Evolutionary conservation across 2,797 vertebrate species (phyloP).

Genomic region (Betta splendens): DNA sequence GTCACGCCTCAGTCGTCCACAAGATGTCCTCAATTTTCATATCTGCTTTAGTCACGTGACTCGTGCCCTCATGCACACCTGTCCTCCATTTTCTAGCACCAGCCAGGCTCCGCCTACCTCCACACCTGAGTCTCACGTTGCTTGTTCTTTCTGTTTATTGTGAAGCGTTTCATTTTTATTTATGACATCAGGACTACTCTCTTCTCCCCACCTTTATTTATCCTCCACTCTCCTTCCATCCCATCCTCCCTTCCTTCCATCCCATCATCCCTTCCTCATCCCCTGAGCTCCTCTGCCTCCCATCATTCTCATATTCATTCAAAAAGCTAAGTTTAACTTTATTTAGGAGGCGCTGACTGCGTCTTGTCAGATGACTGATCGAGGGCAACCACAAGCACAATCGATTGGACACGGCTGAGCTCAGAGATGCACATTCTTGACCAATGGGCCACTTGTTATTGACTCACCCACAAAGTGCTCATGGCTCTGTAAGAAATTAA

Average conservation of each 20-base stretch:
- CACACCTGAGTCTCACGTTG: background rate
- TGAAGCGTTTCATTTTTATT: no score
- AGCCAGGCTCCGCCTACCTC: background rate
- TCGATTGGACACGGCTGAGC: constrained; percentile 53
- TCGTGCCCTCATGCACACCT: background rate
- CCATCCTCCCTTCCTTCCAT: background rate
- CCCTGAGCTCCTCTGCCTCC: background rate
- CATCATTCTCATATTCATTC: constrained; percentile 28
- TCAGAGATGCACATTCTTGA: constrained; percentile 42
- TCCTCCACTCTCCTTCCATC: background rate
- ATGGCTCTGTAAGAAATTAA: constrained; percentile 17
- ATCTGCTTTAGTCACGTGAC: background rate
- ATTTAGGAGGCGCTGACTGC: constrained; percentile 51
- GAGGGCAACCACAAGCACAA: constrained; percentile 54
- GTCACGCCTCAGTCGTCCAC: background rate
- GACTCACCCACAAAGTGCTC: constrained; percentile 32
- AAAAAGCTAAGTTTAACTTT: constrained; percentile 45
- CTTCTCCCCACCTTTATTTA: background rate
- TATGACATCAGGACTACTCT: no score
- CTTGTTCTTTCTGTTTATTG: background rate
- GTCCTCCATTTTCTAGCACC: background rate
- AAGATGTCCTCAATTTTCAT: background rate
- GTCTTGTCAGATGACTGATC: constrained; percentile 49
- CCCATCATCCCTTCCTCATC: background rate
- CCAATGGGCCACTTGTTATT: constrained; percentile 47